Conservation (phyloP, 2,797 vertebrate species). For the Rhadinocentrus ornatus region DNA sequence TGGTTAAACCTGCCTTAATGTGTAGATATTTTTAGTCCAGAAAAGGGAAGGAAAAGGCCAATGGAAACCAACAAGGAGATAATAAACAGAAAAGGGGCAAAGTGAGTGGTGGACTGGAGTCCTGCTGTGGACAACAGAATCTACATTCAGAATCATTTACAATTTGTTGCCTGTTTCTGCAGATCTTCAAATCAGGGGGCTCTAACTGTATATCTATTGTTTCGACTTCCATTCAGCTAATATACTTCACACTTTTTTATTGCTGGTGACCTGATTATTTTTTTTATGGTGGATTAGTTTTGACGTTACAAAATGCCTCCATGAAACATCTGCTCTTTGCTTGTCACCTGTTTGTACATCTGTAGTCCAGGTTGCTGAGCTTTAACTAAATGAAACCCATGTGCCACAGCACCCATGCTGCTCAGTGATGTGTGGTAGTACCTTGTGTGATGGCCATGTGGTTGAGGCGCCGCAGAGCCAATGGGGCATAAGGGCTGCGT, state of each 20-base stretch:
- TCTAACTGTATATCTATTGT: background rate
- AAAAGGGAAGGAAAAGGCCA: constrained; percentile 26
- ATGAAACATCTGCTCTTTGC: constrained; percentile 11
- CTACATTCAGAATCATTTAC: constrained; percentile 21
- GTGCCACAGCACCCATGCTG: background rate
- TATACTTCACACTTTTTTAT: background rate
- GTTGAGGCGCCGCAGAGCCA: constrained; percentile 86
- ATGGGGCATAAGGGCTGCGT: constrained; percentile 83
- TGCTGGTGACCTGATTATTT: background rate
- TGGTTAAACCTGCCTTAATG: constrained; percentile 37
- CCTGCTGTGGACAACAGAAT: constrained; percentile 11
- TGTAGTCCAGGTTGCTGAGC: constrained; percentile 11
- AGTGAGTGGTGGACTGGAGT: constrained; percentile 25
- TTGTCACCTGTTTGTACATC: constrained; percentile 13
- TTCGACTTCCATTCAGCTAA: background rate
- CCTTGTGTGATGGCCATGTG: constrained; percentile 93
- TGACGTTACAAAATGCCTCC: background rate
- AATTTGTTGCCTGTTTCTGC: background rate
- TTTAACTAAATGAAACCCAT: constrained; percentile 6
- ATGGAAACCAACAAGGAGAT: constrained; percentile 49
- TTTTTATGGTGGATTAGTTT: background rate
- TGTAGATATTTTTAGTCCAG: constrained; percentile 30
- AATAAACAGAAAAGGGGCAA: constrained; percentile 38
- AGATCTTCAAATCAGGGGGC: background rate
- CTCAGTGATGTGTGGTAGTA: constrained; percentile 49